Evolutionary conservation across 2,797 vertebrate genomes (phyloP).

Genomic region (Parambassis ranga): DNA sequence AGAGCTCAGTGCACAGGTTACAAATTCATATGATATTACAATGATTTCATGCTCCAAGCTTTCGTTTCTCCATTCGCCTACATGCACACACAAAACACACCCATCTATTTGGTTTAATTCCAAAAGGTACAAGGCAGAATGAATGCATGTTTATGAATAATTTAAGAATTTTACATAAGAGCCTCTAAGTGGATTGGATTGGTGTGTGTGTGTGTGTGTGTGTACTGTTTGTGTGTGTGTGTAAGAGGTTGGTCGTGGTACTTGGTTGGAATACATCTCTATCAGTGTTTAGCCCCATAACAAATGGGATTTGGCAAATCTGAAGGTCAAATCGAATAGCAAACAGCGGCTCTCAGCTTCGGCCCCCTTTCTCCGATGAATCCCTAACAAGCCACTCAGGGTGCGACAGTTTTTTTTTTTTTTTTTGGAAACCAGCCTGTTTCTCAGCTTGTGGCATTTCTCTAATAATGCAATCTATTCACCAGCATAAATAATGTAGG

Average conservation of each 20-base stretch:
- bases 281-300: conserved; percentile 59
- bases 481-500: conserved; percentile 65
- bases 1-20: conserved; percentile 25
- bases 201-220: conserved; percentile 9
- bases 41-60: conserved; percentile 50
- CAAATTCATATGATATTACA: conserved; percentile 22
- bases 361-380: conserved; percentile 45
- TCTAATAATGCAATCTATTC: conserved; percentile 60
- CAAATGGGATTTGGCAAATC: conserved; percentile 68
- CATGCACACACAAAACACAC: conserved; percentile 3
- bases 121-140: conserved; percentile 36
- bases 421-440: conserved; percentile 37
- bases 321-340: conserved; percentile 72
- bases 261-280: conserved; percentile 53
- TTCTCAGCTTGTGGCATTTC: conserved; percentile 50
- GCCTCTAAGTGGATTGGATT: conserved; percentile 45
- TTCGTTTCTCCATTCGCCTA: conserved; percentile 7
- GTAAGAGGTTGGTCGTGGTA: conserved; percentile 39
- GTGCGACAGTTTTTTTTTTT: conserved; percentile 5
- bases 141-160: conserved; percentile 48
- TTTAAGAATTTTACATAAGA: conserved; percentile 47
- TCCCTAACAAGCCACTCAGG: conserved; percentile 58
- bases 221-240: not conserved
- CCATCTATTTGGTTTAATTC: conserved; percentile 34
- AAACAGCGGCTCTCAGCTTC: conserved; percentile 52